Percentiles rank a stretch among this genome's conserved stretches.
Evolutionary conservation across 2,113 vertebrate species (phyloP).

Genomic region (Uria lomvia): DNA sequence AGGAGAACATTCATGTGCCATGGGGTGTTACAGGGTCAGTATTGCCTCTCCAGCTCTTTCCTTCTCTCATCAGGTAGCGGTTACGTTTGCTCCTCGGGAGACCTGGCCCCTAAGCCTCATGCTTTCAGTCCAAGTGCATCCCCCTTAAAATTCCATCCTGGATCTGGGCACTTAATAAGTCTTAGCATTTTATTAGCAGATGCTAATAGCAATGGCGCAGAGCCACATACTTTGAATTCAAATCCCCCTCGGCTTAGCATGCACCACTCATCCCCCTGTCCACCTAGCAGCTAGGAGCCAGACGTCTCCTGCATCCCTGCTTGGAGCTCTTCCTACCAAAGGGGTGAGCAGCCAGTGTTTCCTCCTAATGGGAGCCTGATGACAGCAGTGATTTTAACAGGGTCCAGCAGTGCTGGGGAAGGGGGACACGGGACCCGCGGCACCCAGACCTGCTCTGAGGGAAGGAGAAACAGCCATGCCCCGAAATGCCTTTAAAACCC

Average conservation of each 20-base stretch:
- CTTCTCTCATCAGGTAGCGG: background rate
- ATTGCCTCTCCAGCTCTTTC: background rate
- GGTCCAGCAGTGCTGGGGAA: background rate
- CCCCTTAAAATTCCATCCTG: background rate
- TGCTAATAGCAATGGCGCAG: constrained; percentile 1
- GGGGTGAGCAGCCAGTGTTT: background rate
- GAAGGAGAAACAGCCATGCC: background rate
- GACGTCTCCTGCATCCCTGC: background rate
- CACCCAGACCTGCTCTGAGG: background rate
- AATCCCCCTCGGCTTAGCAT: background rate
- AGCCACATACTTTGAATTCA: constrained; percentile 27
- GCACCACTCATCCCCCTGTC: background rate
- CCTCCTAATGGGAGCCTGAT: background rate
- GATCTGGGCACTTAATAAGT: background rate
- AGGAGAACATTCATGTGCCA: background rate
- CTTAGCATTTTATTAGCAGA: constrained; percentile 44
- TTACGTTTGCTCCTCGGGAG: background rate
- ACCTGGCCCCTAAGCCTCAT: background rate
- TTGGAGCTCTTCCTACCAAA: background rate
- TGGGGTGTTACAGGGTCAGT: background rate
- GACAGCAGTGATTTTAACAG: background rate
- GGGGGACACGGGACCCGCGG: background rate
- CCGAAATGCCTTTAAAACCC: background rate
- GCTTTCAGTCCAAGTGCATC: background rate
- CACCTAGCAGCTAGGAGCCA: background rate